A percentile compares a stretch with the other conserved stretches of the same genome.
Evolutionary conservation across 2,888 invertebrate genomes (phyloP).

Genomic region (Syritta pipiens): DNA sequence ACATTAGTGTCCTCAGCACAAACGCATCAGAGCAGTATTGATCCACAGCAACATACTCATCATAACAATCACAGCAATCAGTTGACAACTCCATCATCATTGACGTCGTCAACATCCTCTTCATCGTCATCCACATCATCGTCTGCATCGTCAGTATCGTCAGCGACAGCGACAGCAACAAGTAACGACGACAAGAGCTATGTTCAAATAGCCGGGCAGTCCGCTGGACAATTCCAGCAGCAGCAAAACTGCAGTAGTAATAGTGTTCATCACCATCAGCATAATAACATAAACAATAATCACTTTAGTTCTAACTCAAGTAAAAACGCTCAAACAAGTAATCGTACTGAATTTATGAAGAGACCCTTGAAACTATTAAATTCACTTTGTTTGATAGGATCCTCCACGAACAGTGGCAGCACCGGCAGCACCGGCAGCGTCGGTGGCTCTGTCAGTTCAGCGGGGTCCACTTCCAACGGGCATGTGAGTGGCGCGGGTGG

Average conservation of each 20-base stretch:
- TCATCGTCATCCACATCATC: conserved; percentile 33
- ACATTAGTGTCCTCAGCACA: conserved; percentile 44
- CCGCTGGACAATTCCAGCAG: conserved; percentile 55
- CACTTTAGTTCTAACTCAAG: conserved; percentile 70
- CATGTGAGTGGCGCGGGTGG: conserved; percentile 51
- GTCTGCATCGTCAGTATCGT: conserved; percentile 10
- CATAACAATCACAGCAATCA: conserved; percentile 58
- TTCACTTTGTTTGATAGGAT: conserved; percentile 65
- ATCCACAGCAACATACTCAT: conserved; percentile 63
- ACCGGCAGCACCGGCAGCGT: conserved; percentile 20
- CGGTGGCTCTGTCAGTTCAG: conserved; percentile 9
- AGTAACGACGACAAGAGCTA: conserved; percentile 73
- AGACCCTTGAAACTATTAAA: conserved; percentile 54
- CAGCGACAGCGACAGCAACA: conserved; percentile 63
- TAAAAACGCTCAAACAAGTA: conserved; percentile 72
- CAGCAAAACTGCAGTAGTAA: conserved; percentile 51
- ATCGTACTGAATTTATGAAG: conserved; percentile 59
- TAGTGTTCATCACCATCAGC: conserved; percentile 69
- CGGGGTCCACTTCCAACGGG: conserved; percentile 68
- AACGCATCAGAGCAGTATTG: conserved; percentile 34
- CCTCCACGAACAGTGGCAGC: conserved; percentile 51
- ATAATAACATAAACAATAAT: conserved; percentile 70
- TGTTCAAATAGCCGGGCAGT: conserved; percentile 72
- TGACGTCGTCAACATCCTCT: conserved; percentile 40
- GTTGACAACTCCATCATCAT: conserved; percentile 38